Conservation (phyloP, 2,888 invertebrate species). For the Euzetes globulus region DNA sequence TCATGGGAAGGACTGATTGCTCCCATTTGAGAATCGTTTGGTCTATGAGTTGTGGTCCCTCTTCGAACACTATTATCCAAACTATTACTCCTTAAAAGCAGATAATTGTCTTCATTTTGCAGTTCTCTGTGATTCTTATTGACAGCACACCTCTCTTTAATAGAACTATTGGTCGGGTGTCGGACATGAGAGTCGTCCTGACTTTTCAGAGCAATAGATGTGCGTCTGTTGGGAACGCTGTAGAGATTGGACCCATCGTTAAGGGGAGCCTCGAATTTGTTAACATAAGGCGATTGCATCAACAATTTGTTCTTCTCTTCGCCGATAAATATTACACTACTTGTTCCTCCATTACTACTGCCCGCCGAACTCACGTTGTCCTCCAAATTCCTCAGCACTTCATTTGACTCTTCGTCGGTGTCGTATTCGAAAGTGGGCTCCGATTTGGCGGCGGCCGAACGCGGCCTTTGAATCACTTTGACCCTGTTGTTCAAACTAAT, state of each 20-base stretch:
- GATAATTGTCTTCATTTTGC: neutral
- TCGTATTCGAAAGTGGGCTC: slow-evolving; percentile 20
- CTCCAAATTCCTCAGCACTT: slow-evolving; percentile 1
- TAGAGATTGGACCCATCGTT: slow-evolving; percentile 45
- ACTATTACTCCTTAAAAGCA: slow-evolving; percentile 28
- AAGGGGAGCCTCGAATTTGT: slow-evolving; percentile 39
- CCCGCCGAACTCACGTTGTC: neutral
- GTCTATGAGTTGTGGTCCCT: neutral
- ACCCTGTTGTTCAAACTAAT: neutral
- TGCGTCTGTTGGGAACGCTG: slow-evolving; percentile 48
- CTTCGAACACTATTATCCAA: slow-evolving; percentile 25
- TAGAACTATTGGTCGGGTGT: neutral
- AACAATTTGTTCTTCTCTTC: neutral
- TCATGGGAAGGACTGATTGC: neutral
- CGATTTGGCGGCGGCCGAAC: slow-evolving; percentile 15
- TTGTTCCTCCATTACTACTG: slow-evolving; percentile 5
- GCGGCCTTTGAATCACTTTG: slow-evolving; percentile 14
- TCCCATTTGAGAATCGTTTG: neutral
- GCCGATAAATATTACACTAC: slow-evolving; percentile 8
- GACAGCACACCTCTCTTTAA: neutral
- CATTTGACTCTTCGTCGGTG: slow-evolving; percentile 26
- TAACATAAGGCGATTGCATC: slow-evolving; percentile 28
- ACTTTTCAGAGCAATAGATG: slow-evolving; percentile 45
- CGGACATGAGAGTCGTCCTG: slow-evolving; percentile 43
- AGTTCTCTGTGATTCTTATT: neutral